phyloP scores from a whole-genome alignment of 2,113 vertebrate species.

The Acanthisitta chloris region DNA sequence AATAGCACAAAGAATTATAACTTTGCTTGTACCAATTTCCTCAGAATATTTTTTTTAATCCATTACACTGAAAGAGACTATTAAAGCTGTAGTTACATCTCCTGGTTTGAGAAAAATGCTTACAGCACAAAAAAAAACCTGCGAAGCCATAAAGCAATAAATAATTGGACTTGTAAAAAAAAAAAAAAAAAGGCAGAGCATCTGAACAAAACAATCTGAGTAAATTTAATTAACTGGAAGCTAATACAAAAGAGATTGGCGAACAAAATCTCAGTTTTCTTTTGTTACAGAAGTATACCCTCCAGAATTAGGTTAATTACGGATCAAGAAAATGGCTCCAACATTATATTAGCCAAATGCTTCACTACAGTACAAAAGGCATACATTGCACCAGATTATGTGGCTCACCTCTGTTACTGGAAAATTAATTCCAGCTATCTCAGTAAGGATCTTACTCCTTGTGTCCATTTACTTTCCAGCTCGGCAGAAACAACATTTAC shows the following conservation, averaged over 20 bases:
- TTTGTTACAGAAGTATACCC: slow-evolving; percentile 30
- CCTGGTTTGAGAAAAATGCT: slow-evolving; percentile 36
- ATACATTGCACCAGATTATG: not conserved
- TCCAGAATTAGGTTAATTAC: slow-evolving; percentile 59
- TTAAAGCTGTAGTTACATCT: slow-evolving; percentile 61
- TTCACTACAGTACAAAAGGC: not conserved
- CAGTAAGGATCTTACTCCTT: not conserved
- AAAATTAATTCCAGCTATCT: slow-evolving; percentile 22
- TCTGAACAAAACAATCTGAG: slow-evolving; percentile 52
- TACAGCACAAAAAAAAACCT: not conserved
- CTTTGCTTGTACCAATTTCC: slow-evolving; percentile 51
- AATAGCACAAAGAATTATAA: slow-evolving; percentile 55
- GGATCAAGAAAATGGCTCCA: slow-evolving; percentile 46
- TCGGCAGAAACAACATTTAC: not conserved
- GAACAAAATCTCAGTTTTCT: slow-evolving; percentile 30
- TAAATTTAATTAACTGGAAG: slow-evolving; percentile 68
- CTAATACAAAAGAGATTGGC: slow-evolving; percentile 18
- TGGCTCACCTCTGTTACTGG: not conserved
- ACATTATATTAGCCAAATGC: not conserved
- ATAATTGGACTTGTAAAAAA: slow-evolving; percentile 3
- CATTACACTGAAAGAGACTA: slow-evolving; percentile 57
- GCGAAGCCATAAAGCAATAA: slow-evolving; percentile 20
- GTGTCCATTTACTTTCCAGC: not conserved
- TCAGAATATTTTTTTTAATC: slow-evolving; percentile 47
- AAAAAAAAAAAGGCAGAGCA: not conserved